These are phyloP conservation scores for Drosophila stalkeri DNA, from an alignment of 2,888 invertebrate species.

Conservation along the genomic window DNA sequence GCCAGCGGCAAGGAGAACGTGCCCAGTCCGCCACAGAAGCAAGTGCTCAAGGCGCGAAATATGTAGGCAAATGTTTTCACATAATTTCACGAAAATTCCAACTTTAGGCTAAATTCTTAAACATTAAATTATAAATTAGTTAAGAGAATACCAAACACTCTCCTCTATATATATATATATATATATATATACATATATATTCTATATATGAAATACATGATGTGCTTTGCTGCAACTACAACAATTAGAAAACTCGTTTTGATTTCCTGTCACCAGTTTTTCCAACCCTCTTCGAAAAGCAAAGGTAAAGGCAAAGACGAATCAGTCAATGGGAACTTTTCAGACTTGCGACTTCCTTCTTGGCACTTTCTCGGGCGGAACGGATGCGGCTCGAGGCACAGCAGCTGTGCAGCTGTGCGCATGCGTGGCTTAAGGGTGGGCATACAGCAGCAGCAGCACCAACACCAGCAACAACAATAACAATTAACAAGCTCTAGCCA, in stretches of 20 bases:
- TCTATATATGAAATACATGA: constrained; percentile 48
- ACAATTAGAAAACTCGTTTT: constrained; percentile 56
- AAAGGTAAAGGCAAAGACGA: constrained; percentile 8
- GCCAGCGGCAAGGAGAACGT: constrained; percentile 84
- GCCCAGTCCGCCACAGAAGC: constrained; percentile 82
- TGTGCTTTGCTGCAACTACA: constrained; percentile 48
- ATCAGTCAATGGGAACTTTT: constrained; percentile 63
- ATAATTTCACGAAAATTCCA: constrained; percentile 13
- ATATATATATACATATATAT: constrained; percentile 13
- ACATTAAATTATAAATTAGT: constrained; percentile 58
- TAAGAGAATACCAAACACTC: constrained; percentile 41
- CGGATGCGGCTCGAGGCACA: constrained; percentile 38
- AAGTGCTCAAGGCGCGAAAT: constrained; percentile 83
- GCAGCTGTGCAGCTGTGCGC: constrained; percentile 71
- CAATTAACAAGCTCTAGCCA: constrained; percentile 38
- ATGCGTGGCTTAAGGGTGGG: constrained; percentile 70
- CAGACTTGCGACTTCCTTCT: constrained; percentile 48
- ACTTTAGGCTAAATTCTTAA: constrained; percentile 51
- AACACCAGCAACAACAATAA: constrained; percentile 1
- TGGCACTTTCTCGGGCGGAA: constrained; percentile 61
- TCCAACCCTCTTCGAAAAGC: constrained; percentile 16
- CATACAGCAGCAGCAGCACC: constrained; percentile 14
- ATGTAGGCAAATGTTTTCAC: constrained; percentile 43
- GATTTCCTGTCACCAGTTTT: constrained; percentile 50
- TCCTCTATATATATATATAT: constrained; percentile 11